These are phyloP conservation scores for Oophaga pumilio DNA, from an alignment of 2,113 vertebrate species.

Conservation along the genomic window DNA sequence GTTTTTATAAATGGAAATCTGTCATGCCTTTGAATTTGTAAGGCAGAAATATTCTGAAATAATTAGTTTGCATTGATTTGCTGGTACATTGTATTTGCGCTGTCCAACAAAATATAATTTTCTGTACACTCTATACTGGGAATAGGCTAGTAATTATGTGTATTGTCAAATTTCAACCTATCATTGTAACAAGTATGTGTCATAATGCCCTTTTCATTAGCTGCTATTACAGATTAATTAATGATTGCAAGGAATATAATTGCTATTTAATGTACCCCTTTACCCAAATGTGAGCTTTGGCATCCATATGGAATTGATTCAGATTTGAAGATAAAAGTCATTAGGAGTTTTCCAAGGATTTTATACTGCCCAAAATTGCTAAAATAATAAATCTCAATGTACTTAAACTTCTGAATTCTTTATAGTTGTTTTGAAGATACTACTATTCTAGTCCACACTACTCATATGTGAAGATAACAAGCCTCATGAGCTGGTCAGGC, in stretches of 20 bases:
- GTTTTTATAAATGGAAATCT: slow-evolving; percentile 31
- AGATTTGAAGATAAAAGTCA: neutral
- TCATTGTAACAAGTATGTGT: neutral
- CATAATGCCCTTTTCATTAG: slow-evolving; percentile 3
- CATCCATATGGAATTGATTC: neutral
- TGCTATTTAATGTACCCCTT: neutral
- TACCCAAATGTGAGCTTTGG: neutral
- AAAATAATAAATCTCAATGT: neutral
- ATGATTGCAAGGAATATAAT: neutral
- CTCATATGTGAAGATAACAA: neutral
- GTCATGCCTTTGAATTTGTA: slow-evolving; percentile 7
- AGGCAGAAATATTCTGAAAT: slow-evolving; percentile 5
- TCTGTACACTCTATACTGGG: neutral
- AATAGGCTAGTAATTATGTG: slow-evolving; percentile 8
- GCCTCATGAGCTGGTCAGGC: neutral
- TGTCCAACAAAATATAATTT: neutral
- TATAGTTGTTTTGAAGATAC: neutral
- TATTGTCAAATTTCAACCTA: neutral
- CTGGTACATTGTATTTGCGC: slow-evolving; percentile 16
- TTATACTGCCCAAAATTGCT: neutral
- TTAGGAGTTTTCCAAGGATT: neutral
- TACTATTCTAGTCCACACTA: neutral
- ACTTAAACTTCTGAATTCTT: neutral
- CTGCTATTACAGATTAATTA: neutral
- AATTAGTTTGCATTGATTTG: slow-evolving; percentile 31